Evolutionary conservation across 2,888 invertebrate genomes (phyloP).

Genomic region (Drosophila acutilabella): DNA sequence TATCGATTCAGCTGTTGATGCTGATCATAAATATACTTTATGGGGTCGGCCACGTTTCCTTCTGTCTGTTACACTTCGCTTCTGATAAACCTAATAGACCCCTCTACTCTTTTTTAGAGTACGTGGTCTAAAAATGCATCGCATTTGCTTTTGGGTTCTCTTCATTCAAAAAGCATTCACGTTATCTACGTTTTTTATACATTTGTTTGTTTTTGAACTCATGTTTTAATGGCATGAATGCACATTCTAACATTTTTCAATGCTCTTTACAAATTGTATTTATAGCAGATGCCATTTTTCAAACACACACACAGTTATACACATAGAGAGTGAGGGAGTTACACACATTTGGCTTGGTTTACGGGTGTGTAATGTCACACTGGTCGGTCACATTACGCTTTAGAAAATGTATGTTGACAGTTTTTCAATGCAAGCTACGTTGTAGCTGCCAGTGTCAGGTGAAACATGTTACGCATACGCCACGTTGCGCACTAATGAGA

Average conservation of each 20-base stretch:
- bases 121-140: slow-evolving; percentile 33
- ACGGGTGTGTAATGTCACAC: slow-evolving; percentile 70
- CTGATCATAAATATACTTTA: no score
- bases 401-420: slow-evolving; percentile 71
- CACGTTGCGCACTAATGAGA: slow-evolving; percentile 72
- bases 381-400: slow-evolving; percentile 60
- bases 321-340: not conserved
- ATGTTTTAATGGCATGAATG: slow-evolving; percentile 54
- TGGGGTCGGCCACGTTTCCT: no score
- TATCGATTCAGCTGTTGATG: no score
- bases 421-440: slow-evolving; percentile 53
- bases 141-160: slow-evolving; percentile 26
- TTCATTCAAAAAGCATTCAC: slow-evolving; percentile 19
- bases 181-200: slow-evolving; percentile 16
- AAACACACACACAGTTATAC: slow-evolving; percentile 7
- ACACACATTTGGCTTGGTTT: slow-evolving; percentile 7
- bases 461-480: slow-evolving; percentile 76
- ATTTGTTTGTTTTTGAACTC: slow-evolving; percentile 25
- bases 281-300: slow-evolving; percentile 66
- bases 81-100: no score
- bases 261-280: slow-evolving; percentile 74
- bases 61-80: no score
- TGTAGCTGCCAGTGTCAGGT: slow-evolving; percentile 62
- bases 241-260: slow-evolving; percentile 51
- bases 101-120: no score